Conservation (phyloP, 2,113 vertebrate species). For the Shinisaurus crocodilurus region DNA sequence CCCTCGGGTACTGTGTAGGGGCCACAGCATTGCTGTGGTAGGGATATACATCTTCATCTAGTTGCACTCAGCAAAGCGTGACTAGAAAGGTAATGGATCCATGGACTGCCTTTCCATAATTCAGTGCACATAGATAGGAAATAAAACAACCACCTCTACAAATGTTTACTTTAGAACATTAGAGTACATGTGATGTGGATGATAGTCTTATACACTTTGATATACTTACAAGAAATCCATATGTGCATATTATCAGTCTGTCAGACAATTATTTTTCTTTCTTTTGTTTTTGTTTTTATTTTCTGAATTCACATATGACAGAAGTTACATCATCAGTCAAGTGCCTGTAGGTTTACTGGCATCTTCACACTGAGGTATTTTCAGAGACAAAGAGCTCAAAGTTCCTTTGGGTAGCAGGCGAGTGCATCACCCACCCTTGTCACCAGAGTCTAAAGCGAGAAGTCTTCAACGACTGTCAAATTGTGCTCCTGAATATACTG, state of each 20-base stretch:
- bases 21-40: no score
- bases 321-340: neutral
- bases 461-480: slow-evolving; percentile 72
- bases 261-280: neutral
- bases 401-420: neutral
- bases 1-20: no score
- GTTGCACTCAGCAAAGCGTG: neutral
- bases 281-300: neutral
- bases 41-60: neutral
- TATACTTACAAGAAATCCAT: neutral
- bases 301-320: slow-evolving; percentile 1
- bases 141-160: neutral
- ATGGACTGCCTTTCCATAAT: neutral
- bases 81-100: neutral
- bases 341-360: neutral
- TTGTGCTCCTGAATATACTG: slow-evolving; percentile 79
- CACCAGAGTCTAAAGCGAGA: fast-evolving
- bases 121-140: neutral
- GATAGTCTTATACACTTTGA: neutral
- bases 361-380: fast-evolving
- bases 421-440: fast-evolving
- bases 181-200: neutral
- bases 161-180: neutral
- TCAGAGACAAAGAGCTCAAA: fast-evolving
- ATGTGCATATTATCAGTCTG: neutral